A percentile compares a stretch with the other conserved stretches of the same genome.
These are phyloP conservation scores for Archips xylosteana DNA, from an alignment of 2,888 invertebrate species.

Conservation along the genomic window DNA sequence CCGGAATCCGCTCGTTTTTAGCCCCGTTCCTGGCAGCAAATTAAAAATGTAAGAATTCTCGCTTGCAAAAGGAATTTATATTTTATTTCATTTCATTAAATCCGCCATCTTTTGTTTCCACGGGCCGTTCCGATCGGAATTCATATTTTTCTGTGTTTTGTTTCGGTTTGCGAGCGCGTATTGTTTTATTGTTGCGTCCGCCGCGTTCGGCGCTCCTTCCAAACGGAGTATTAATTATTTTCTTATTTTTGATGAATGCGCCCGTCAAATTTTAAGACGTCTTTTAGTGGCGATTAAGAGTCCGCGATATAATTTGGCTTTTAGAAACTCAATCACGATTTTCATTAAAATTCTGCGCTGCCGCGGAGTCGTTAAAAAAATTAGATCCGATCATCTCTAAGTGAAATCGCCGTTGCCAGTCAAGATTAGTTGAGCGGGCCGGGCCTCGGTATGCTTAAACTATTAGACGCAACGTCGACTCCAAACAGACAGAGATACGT, in stretches of 20 bases:
- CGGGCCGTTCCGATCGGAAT: slow-evolving; percentile 80
- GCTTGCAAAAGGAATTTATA: slow-evolving; percentile 83
- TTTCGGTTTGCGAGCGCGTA: slow-evolving; percentile 78
- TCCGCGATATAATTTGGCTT: slow-evolving; percentile 66
- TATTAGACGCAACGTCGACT: slow-evolving; percentile 76
- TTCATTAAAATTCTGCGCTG: slow-evolving; percentile 64
- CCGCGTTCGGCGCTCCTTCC: slow-evolving; percentile 73
- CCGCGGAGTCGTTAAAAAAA: slow-evolving; percentile 42
- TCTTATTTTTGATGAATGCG: slow-evolving; percentile 82
- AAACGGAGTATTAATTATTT: slow-evolving; percentile 82
- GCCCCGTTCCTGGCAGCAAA: slow-evolving; percentile 78
- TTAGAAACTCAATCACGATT: slow-evolving; percentile 69
- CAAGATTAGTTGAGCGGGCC: slow-evolving; percentile 67
- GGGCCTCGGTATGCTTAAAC: slow-evolving; percentile 70
- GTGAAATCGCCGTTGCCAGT: slow-evolving; percentile 69
- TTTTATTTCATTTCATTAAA: slow-evolving; percentile 86
- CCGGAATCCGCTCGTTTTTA: slow-evolving; percentile 80
- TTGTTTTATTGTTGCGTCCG: slow-evolving; percentile 81
- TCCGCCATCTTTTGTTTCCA: slow-evolving; percentile 85
- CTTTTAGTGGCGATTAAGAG: slow-evolving; percentile 67
- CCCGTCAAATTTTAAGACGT: slow-evolving; percentile 69
- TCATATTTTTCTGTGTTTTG: slow-evolving; percentile 86
- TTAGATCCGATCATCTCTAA: slow-evolving; percentile 52
- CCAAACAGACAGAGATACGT: slow-evolving; percentile 75
- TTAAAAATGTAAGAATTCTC: slow-evolving; percentile 86